Evolutionary conservation across 2,888 invertebrate species (phyloP).

Genomic region (Trissonchulus latispiculum): DNA sequence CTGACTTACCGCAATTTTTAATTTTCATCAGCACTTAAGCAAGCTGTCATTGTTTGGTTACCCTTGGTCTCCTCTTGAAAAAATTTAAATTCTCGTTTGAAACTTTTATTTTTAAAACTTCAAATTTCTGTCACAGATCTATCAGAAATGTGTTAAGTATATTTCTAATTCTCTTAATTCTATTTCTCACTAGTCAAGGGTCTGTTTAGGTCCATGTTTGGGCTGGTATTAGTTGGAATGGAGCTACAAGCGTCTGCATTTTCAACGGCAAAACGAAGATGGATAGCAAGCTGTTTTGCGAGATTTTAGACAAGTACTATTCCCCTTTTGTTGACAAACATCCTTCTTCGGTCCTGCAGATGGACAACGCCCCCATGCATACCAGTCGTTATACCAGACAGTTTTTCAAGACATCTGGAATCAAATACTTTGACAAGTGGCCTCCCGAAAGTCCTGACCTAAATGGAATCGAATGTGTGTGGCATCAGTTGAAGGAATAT

Average conservation of each 20-base stretch:
- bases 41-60: no score
- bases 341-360: neutral
- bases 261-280: neutral
- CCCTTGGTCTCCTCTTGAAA: no score
- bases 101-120: no score
- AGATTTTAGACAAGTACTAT: neutral
- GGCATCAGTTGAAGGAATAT: neutral
- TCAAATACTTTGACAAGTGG: neutral
- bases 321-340: neutral
- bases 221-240: no score
- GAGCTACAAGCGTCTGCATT: neutral
- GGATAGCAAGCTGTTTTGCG: neutral
- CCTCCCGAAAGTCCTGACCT: neutral
- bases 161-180: no score
- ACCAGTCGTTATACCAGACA: neutral
- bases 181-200: no score
- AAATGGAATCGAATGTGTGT: neutral
- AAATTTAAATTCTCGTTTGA: no score
- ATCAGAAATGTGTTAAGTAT: no score
- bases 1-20: no score
- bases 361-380: neutral
- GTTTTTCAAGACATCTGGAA: neutral
- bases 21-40: no score
- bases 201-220: no score
- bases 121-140: no score